These are phyloP conservation scores for Xylocampa areola DNA, from an alignment of 2,888 invertebrate species.

Conservation along the genomic window DNA sequence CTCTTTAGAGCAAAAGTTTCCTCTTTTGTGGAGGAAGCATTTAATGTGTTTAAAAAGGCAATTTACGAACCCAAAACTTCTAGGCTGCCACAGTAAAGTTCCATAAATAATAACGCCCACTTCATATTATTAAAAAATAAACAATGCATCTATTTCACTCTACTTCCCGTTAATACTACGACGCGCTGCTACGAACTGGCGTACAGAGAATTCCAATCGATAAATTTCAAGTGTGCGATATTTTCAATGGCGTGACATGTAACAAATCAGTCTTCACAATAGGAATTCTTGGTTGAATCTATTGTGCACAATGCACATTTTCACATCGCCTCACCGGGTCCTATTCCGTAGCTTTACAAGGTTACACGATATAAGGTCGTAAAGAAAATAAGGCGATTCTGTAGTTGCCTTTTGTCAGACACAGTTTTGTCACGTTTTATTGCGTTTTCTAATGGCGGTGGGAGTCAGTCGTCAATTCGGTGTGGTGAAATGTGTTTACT, in stretches of 20 bases:
- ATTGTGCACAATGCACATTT: constrained; percentile 62
- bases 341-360: constrained; percentile 38
- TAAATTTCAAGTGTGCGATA: constrained; percentile 60
- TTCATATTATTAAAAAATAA: constrained; percentile 3
- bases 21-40: too few relatives aligned
- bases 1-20: too few relatives aligned
- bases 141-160: constrained; percentile 16
- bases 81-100: too few relatives aligned
- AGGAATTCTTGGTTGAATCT: constrained; percentile 61
- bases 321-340: constrained; percentile 41
- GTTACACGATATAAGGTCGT: constrained; percentile 44
- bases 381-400: constrained; percentile 49
- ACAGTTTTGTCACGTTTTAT: constrained; percentile 49
- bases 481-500: constrained; percentile 30
- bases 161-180: constrained; percentile 42
- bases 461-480: constrained; percentile 37
- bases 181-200: constrained; percentile 27
- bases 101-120: too few relatives aligned
- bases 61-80: too few relatives aligned
- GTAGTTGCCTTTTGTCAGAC: constrained; percentile 41
- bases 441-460: constrained; percentile 15
- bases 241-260: constrained; percentile 57
- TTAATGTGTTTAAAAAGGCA: too few relatives aligned
- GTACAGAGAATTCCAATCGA: constrained; percentile 47
- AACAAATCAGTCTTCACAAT: constrained; percentile 68